Conservation (phyloP, 2,797 vertebrate genomes). For the Muraenolepis orangiensis region DNA sequence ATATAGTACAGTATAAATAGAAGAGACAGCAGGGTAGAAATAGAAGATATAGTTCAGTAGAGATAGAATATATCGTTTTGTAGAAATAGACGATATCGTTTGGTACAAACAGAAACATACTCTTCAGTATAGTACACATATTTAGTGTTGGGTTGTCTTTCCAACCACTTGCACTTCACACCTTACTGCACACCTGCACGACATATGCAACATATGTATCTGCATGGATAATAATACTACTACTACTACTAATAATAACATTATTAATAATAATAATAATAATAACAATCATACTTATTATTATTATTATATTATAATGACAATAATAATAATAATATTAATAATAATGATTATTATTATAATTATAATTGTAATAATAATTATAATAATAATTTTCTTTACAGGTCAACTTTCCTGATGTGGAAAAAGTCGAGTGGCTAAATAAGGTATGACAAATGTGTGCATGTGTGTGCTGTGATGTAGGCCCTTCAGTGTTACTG, state of each 20-base stretch:
- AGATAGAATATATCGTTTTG: too few relatives aligned
- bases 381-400: constrained; percentile 30
- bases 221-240: neutral
- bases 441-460: constrained; percentile 83
- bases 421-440: constrained; percentile 90
- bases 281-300: too few relatives aligned
- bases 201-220: neutral
- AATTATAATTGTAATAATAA: neutral
- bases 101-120: neutral
- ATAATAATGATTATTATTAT: too few relatives aligned
- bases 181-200: neutral
- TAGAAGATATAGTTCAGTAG: neutral
- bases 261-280: constrained; percentile 23
- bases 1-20: too few relatives aligned
- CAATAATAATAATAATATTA: constrained; percentile 17
- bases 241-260: too few relatives aligned
- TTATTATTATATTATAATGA: too few relatives aligned
- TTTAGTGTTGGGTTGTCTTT: neutral
- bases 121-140: too few relatives aligned
- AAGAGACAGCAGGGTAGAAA: neutral
- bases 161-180: neutral
- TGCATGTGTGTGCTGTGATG: neutral
- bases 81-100: neutral
- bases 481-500: neutral
- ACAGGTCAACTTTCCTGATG: constrained; percentile 89